Percentiles rank a stretch among this genome's conserved stretches.
phyloP scores from a whole-genome alignment of 2,888 invertebrate species.

The Oxyscelio sp. region DNA sequence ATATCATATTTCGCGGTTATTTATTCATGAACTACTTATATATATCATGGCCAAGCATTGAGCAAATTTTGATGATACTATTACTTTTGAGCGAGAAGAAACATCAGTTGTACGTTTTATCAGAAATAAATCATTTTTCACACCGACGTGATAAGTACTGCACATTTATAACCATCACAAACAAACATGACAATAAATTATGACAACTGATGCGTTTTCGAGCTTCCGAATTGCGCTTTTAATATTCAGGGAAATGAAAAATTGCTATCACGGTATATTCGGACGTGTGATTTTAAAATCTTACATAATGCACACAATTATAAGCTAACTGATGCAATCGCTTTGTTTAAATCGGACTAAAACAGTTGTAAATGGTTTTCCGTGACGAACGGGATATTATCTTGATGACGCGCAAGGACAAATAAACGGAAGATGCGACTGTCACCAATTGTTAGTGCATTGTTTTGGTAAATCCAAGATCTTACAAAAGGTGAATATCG shows the following conservation, averaged over 20 bases:
- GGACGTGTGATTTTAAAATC: neutral
- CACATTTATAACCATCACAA: neutral
- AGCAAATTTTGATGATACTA: too few relatives aligned
- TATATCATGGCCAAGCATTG: too few relatives aligned
- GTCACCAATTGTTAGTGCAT: slow-evolving; percentile 27
- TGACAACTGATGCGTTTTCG: neutral
- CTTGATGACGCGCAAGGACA: slow-evolving; percentile 1
- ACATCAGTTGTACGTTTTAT: neutral
- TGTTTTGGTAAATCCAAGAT: slow-evolving; percentile 59
- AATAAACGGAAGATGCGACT: slow-evolving; percentile 26
- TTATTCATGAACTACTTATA: too few relatives aligned
- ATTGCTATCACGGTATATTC: neutral
- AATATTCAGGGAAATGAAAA: too few relatives aligned
- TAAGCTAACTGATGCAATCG: too few relatives aligned
- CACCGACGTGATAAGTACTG: neutral
- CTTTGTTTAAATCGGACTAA: slow-evolving; percentile 5
- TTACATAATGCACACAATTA: too few relatives aligned
- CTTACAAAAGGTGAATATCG: slow-evolving; percentile 45
- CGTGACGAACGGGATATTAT: slow-evolving; percentile 31
- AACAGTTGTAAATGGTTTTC: slow-evolving; percentile 16
- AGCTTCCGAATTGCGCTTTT: neutral
- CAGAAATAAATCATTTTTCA: neutral
- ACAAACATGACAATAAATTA: neutral
- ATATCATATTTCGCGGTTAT: too few relatives aligned
- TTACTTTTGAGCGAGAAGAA: too few relatives aligned